Evolutionary conservation across 2,797 vertebrate genomes (phyloP).

Genomic region (Neopelma chrysocephalum): DNA sequence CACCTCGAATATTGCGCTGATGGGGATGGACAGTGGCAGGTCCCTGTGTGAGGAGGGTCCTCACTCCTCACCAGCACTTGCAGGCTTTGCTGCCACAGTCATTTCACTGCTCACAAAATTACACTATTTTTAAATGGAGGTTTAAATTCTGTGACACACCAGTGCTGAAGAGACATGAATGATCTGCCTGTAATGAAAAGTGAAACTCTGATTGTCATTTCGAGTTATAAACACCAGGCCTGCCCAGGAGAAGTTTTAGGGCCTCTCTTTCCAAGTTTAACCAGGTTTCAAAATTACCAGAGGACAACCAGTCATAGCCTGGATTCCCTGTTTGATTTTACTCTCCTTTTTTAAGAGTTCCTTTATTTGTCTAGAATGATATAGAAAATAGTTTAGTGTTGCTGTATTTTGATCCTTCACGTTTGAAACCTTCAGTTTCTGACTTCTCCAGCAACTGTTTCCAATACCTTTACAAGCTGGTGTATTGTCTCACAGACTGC

Average conservation of each 20-base stretch:
- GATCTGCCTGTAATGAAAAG: background rate
- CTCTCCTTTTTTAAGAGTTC: background rate
- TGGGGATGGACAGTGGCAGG: background rate
- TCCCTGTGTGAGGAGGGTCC: background rate
- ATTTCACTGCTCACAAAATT: background rate
- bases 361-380: background rate
- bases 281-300: background rate
- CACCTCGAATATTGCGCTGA: background rate
- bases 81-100: background rate
- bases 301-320: background rate
- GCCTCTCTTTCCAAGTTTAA: background rate
- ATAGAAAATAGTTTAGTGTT: background rate
- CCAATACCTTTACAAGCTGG: background rate
- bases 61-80: fast-evolving
- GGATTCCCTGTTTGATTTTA: background rate
- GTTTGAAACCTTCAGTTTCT: background rate
- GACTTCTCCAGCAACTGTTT: background rate
- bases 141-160: background rate
- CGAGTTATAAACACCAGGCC: background rate
- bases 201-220: background rate
- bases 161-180: background rate
- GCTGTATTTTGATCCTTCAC: conserved; percentile 8
- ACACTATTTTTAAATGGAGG: background rate
- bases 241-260: background rate
- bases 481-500: background rate